Evolutionary conservation across 2,113 vertebrate genomes (phyloP).

Genomic region (Spea multiplicata): DNA sequence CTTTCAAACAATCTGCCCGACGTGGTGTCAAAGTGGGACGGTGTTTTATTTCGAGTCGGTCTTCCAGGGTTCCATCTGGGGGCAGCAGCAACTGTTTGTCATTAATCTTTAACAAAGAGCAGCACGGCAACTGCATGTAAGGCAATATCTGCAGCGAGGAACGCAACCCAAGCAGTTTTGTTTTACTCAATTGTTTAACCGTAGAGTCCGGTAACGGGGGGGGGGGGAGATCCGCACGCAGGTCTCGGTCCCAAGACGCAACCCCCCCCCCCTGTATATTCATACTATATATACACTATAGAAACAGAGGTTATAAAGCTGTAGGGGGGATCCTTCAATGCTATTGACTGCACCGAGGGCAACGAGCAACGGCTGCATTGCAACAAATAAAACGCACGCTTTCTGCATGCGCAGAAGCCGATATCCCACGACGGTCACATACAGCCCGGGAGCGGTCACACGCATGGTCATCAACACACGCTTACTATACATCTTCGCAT

Average conservation of each 20-base stretch:
- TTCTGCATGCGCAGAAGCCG: not conserved
- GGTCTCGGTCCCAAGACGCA: conserved; percentile 52
- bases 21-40: not conserved
- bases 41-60: conserved; percentile 38
- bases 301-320: conserved; percentile 22
- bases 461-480: too few relatives aligned
- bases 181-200: conserved; percentile 49
- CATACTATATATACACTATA: too few relatives aligned
- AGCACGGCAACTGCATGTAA: conserved; percentile 54
- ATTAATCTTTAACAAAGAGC: conserved; percentile 64
- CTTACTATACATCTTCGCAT: too few relatives aligned
- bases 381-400: conserved; percentile 57
- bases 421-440: too few relatives aligned
- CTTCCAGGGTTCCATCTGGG: conserved; percentile 48
- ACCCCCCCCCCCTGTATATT: too few relatives aligned
- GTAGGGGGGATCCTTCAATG: conserved; percentile 35
- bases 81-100: conserved; percentile 50
- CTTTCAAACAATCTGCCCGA: not conserved
- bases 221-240: conserved; percentile 45
- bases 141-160: conserved; percentile 40
- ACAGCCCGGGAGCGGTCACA: too few relatives aligned
- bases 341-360: conserved; percentile 57
- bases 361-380: conserved; percentile 64
- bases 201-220: conserved; percentile 53
- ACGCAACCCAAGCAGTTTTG: conserved; percentile 39